These are phyloP conservation scores for Osedax frankpressi DNA, from an alignment of 2,888 invertebrate species.

Conservation along the genomic window DNA sequence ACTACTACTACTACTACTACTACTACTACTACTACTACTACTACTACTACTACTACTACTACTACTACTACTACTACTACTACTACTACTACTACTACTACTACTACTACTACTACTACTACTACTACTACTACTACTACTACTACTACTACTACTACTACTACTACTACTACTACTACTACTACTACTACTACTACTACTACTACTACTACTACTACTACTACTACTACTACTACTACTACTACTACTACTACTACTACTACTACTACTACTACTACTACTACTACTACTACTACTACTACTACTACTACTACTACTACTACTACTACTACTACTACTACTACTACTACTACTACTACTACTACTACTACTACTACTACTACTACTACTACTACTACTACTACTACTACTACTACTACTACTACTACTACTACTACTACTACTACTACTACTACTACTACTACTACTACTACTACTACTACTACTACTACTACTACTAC, in stretches of 20 bases:
- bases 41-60: neutral
- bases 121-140: neutral
- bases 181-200: neutral
- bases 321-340: conserved; percentile 12
- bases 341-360: conserved; percentile 13
- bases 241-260: conserved; percentile 8
- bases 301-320: conserved; percentile 13
- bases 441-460: conserved; percentile 12
- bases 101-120: neutral
- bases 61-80: neutral
- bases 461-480: conserved; percentile 13
- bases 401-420: conserved; percentile 13
- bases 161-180: neutral
- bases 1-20: neutral
- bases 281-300: conserved; percentile 11
- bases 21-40: neutral
- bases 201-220: neutral
- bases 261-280: conserved; percentile 7
- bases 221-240: neutral
- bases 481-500: conserved; percentile 13
- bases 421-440: conserved; percentile 13
- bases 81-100: neutral
- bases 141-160: neutral
- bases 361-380: conserved; percentile 13
- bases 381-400: conserved; percentile 12